Evolutionary conservation across 2,888 invertebrate species (phyloP), one percentile per base, ranked within the genome.

Genomic region (Caenorhabditis drosophilae): DNA sequence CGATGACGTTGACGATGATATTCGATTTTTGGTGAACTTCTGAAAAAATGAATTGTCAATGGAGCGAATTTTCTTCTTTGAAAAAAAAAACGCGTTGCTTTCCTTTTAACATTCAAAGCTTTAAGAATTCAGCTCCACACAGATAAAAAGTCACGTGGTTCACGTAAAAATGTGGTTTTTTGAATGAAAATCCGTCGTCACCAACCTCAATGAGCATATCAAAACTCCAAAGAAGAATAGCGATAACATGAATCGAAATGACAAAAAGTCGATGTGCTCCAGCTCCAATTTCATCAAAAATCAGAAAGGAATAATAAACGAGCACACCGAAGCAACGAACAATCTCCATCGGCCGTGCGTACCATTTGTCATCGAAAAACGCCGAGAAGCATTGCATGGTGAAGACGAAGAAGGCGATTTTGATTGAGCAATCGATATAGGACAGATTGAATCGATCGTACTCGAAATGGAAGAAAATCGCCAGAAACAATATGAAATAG

Each of bases 401-500:
- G 22, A 74, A 63, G 11, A 82, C 75, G 62, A 82, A 81, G 41
- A 79, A 82, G 7, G 77, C 77, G 22, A 82, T 70, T 48, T 82
- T 81, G 7, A 78, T 40, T 0, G 71, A 51, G 45, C 80, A 80
- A 31, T 82, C 80, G 18, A 71, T 26, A 58, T 75, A 79, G 16
- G 58, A 44, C 53, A 82, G 38, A 34, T 69, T 49, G 16, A 53
- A 59, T n/a, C 82, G 55, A 51, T 81, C 81, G 54, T 80, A 82
- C 59, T 81, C 81, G 42, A 81, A 81, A 57, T 82, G 80, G 66
- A 73, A 76, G 53, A 81, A 81, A 2, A 82, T 77, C n/a, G 75
- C 71, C 31, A 81, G 35, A 6, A 81, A 59, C 2, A 81, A 59
- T 3, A 75, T 35, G 46, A 81, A 81, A 40, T 82, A 78, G 7